Evolutionary conservation across 2,888 invertebrate genomes (phyloP).

Genomic region (Sesamia inferens): DNA sequence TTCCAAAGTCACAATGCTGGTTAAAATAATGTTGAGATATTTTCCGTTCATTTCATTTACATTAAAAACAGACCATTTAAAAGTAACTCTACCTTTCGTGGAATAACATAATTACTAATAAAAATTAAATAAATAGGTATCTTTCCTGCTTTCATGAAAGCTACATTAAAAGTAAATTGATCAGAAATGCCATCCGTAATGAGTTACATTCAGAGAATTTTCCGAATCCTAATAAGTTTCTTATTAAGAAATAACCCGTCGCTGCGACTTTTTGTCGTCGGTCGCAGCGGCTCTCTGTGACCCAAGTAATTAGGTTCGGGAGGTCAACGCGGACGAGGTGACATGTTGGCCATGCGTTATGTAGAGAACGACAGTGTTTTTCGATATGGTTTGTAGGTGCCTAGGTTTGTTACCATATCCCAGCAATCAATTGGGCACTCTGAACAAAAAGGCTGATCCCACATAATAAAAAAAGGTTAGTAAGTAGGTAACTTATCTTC

Average conservation of each 20-base stretch:
- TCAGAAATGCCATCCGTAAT: constrained; percentile 44
- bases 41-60: constrained; percentile 26
- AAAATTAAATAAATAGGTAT: constrained; percentile 25
- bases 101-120: constrained; percentile 16
- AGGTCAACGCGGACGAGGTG: constrained; percentile 46
- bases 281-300: constrained; percentile 45
- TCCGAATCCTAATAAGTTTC: constrained; percentile 53
- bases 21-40: constrained; percentile 5
- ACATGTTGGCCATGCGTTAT: constrained; percentile 52
- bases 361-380: constrained; percentile 9
- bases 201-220: constrained; percentile 43
- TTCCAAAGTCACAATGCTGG: not conserved
- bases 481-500: not conserved
- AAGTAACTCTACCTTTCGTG: constrained; percentile 23
- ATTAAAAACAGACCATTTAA: constrained; percentile 23
- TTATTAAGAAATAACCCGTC: constrained; percentile 56
- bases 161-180: constrained; percentile 54
- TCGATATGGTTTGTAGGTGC: not conserved
- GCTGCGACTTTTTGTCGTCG: constrained; percentile 45
- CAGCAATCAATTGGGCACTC: not conserved
- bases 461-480: not conserved
- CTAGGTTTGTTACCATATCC: not conserved
- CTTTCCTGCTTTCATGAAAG: constrained; percentile 41
- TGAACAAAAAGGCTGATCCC: not conserved
- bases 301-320: constrained; percentile 65